phyloP scores from a whole-genome alignment of 1,140 invertebrate genomes.

The Wiebesia pumilae region DNA sequence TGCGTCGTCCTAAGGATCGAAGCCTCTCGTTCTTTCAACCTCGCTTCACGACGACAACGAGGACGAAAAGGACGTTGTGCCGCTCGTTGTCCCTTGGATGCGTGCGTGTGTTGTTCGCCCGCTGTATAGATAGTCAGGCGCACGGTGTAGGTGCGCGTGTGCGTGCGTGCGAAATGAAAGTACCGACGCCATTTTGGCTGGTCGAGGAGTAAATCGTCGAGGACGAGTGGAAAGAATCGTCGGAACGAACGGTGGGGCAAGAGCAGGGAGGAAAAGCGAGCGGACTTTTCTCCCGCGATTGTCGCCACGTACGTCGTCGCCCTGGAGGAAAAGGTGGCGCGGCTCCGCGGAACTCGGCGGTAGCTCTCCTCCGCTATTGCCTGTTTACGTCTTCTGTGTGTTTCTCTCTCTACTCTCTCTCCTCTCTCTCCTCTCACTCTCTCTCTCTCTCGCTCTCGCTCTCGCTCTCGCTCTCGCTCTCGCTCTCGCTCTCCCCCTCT shows the following conservation, averaged over 20 bases:
- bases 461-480: not conserved
- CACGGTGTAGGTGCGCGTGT: not conserved
- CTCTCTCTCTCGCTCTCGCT: no score
- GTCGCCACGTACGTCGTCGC: not conserved
- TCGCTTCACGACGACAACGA: no score
- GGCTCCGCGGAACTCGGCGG: conserved; percentile 8
- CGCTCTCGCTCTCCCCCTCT: not conserved
- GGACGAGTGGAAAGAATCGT: not conserved
- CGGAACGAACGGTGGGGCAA: not conserved
- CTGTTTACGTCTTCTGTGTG: conserved; percentile 5
- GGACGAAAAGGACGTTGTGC: no score
- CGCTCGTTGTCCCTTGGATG: no score
- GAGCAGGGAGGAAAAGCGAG: not conserved
- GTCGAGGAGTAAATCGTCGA: conserved; percentile 46
- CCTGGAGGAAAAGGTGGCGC: conserved; percentile 3
- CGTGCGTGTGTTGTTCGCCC: not conserved
- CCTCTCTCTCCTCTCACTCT: no score
- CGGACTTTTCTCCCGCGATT: no score
- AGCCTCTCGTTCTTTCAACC: no score
- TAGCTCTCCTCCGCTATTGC: not conserved
- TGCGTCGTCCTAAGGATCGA: no score
- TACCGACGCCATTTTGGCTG: conserved; percentile 49
- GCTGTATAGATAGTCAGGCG: not conserved
- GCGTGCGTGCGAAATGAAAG: conserved; percentile 40
- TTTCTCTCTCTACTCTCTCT: no score